Evolutionary conservation across 2,113 vertebrate species (phyloP), one percentile per base, ranked within the genome.

Genomic region (Rafetus swinhoei): DNA sequence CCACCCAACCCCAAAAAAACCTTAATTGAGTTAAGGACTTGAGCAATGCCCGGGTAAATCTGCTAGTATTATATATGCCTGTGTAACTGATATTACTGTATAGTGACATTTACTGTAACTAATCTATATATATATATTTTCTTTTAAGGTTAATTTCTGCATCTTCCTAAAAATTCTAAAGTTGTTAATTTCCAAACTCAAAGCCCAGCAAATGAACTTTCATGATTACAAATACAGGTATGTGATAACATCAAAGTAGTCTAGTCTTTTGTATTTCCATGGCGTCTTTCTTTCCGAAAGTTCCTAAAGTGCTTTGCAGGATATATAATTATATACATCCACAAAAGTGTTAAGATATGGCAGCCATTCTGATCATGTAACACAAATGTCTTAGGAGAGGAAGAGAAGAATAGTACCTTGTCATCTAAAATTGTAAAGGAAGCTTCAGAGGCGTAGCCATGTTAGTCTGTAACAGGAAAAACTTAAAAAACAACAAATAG

Each of bases 181-280:
- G 97, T 98, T 99, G 97, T 95, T 99, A 92, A 98, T 99, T 92
- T 99, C 99, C 81, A 99, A 99, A 94, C 98, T 99, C 81, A 99
- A 99, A 97, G 99, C 99, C 65, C 98, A 99, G 92, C 99, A 99
- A 95, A 97, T 98, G 97, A 99, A 97, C 91, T 99, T 99, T 88
- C 98, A 98, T 25, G 99, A 99, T 96, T 99, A 99, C 97, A 99
- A 99, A 97, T 99, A 99, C 98, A 99, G 99, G 99, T 99, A 97
- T 52, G 96, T 88, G 59, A 79, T 3, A 55, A 77, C 12, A 69
- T n/a, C 2, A 54, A 80, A 53, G 1, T 62, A 74, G 12, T 54
- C 4, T 14, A 79, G 6, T 1, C 4, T 1, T 9, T 39, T 72
- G 19, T 22, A n/a, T 29, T 18, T 5, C 77, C 24, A 7, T 2